Evolutionary conservation across 2,888 invertebrate species (phyloP).

Genomic region (Gerosis bhagava): DNA sequence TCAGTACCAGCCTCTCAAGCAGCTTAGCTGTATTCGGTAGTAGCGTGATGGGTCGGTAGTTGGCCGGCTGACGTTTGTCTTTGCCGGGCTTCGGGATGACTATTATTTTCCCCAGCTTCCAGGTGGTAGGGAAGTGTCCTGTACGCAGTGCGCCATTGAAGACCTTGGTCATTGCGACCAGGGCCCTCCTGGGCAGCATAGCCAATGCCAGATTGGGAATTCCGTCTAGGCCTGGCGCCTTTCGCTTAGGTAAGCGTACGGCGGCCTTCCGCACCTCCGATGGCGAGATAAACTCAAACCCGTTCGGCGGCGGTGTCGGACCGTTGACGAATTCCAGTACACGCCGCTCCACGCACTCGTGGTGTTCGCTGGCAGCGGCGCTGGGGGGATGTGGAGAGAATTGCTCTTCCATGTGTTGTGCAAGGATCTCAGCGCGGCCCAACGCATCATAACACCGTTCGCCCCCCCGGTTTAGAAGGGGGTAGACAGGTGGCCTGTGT

Average conservation of each 20-base stretch:
- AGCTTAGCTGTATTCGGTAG: conserved; percentile 28
- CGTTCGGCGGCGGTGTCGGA: neutral
- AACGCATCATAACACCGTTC: neutral
- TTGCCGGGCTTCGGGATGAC: conserved; percentile 34
- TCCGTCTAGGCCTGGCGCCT: conserved; percentile 1
- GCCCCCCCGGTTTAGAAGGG: neutral
- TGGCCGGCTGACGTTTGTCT: conserved; percentile 20
- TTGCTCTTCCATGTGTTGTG: neutral
- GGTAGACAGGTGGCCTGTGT: neutral
- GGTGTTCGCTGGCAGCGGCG: neutral
- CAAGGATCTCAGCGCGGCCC: conserved; percentile 1
- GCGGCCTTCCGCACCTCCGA: neutral
- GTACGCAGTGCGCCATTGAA: neutral
- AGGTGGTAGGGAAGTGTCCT: conserved; percentile 1
- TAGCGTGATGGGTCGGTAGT: conserved; percentile 32
- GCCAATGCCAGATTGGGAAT: neutral
- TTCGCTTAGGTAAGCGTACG: neutral
- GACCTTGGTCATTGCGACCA: neutral
- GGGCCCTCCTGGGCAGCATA: neutral
- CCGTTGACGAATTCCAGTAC: neutral
- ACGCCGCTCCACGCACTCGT: neutral
- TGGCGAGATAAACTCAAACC: neutral
- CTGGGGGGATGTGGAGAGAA: neutral
- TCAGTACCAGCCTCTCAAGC: conserved; percentile 29
- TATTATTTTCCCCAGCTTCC: conserved; percentile 26